A percentile compares a stretch with the other conserved stretches of the same genome.
phyloP scores from a whole-genome alignment of 2,797 vertebrate species.

The Danio tinwini region DNA sequence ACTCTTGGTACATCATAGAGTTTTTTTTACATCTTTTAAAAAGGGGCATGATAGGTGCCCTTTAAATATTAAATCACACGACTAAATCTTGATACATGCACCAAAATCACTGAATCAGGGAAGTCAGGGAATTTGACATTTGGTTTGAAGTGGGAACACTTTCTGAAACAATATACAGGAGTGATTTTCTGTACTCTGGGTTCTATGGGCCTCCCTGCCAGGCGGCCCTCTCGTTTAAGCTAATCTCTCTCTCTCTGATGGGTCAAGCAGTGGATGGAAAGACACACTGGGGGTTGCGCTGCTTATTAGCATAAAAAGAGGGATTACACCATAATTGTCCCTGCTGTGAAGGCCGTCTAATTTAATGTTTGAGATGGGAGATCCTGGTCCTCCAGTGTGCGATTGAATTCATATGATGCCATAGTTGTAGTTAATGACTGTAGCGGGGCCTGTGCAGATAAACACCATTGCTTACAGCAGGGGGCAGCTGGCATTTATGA shows the following conservation, averaged over 20 bases:
- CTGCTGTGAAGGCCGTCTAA: conserved; percentile 31
- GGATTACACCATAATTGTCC: conserved; percentile 53
- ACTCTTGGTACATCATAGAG: too few relatives aligned
- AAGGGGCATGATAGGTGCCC: too few relatives aligned
- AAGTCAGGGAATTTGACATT: too few relatives aligned
- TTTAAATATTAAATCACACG: too few relatives aligned
- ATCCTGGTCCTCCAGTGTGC: conserved; percentile 26
- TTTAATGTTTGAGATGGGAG: conserved; percentile 30
- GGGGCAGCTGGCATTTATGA: conserved; percentile 54
- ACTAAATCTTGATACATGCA: too few relatives aligned
- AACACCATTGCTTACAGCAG: conserved; percentile 52
- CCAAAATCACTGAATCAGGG: too few relatives aligned
- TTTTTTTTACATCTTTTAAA: too few relatives aligned
- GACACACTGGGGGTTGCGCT: conserved; percentile 30
- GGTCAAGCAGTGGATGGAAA: conserved; percentile 36
- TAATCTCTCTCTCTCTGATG: conserved; percentile 38
- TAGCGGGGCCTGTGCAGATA: conserved; percentile 31
- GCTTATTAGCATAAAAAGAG: conserved; percentile 46
- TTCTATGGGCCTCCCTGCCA: conserved; percentile 7
- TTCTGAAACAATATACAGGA: too few relatives aligned
- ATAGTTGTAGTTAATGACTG: conserved; percentile 53
- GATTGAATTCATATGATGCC: conserved; percentile 31
- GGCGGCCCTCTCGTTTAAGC: neutral
- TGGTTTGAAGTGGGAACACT: too few relatives aligned
- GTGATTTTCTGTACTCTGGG: neutral